Base-by-base conservation (phyloP, 2,888 invertebrate genomes). In the Uloborus plumipes region DNA sequence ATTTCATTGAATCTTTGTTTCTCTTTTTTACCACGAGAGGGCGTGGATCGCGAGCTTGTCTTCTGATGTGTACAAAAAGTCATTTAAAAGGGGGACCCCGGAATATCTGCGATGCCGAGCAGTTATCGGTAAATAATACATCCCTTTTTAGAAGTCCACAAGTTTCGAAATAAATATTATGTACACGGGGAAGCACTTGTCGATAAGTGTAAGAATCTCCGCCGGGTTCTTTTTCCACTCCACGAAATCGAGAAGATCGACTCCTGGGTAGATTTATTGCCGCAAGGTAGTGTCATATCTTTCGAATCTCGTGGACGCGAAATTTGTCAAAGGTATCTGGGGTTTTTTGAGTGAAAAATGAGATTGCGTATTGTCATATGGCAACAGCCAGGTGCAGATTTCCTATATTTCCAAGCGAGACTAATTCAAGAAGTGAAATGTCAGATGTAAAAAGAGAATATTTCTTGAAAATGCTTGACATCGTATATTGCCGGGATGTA, bases 111-210 rank as follows among this genome's bases (percentile, higher is more conserved):
- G 55, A 69, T 70, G 49, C 58, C 39, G 26, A 39, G 66, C 51
- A 74, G 80, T 80, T 80, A 80, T 80, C 80, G 80, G 80, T 80
- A 74, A 80, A 80, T 74, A 80, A 74, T 80, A 71, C 66, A 69
- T 70, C 70, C 62, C 67, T n/a, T 15, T 49, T 47, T 15, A 49
- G 62, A 69, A 69, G 22, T 39, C 55, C 20, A 53, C 14, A 20
- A 26, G 50, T 69, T 53, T 49, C 47, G 59, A 80, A 80, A 80
- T 80, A 80, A 80, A 74, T 74, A 80, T 74, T 74, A 74, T 50
- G 73, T 31, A 64, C 65, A 66, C 20, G 62, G 26, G 51, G 61
- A 39, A 39, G 39, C 39, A 39, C 39, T 55, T 80, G 74, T 74
- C 80, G 59, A 80, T 80, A 79, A 62, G 55, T 62, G 62, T 31